phyloP scores from a whole-genome alignment of 2,888 invertebrate species.

The Rhaphigaster nebulosa region DNA sequence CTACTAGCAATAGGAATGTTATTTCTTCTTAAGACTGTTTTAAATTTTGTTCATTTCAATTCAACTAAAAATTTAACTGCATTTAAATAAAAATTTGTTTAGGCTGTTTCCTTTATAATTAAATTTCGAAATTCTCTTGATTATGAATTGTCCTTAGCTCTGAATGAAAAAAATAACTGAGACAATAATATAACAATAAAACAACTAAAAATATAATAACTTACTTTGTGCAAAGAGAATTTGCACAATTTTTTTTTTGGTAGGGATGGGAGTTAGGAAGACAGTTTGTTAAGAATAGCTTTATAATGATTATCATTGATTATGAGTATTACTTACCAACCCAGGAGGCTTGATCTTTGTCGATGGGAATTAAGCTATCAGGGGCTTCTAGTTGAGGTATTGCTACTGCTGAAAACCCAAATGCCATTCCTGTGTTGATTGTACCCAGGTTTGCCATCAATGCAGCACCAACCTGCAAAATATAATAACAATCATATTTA shows the following conservation, averaged over 20 bases:
- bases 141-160: too few relatives aligned
- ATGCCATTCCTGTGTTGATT: conserved; percentile 79
- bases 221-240: background rate
- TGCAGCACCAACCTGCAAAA: conserved; percentile 74
- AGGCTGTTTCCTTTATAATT: too few relatives aligned
- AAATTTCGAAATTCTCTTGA: too few relatives aligned
- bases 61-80: too few relatives aligned
- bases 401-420: conserved; percentile 79
- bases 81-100: too few relatives aligned
- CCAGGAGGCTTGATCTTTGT: conserved; percentile 76
- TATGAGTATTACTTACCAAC: conserved; percentile 72
- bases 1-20: too few relatives aligned
- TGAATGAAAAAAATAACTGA: too few relatives aligned
- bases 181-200: too few relatives aligned
- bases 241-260: background rate
- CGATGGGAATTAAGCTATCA: conserved; percentile 70
- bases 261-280: background rate
- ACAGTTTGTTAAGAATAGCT: background rate
- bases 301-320: background rate
- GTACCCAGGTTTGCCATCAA: conserved; percentile 78
- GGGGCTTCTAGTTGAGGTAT: conserved; percentile 74
- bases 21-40: too few relatives aligned
- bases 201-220: background rate
- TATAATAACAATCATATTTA: background rate
- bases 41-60: too few relatives aligned